Base-by-base conservation (phyloP, 2,113 vertebrate genomes). In the Syngnathus floridae region DNA sequence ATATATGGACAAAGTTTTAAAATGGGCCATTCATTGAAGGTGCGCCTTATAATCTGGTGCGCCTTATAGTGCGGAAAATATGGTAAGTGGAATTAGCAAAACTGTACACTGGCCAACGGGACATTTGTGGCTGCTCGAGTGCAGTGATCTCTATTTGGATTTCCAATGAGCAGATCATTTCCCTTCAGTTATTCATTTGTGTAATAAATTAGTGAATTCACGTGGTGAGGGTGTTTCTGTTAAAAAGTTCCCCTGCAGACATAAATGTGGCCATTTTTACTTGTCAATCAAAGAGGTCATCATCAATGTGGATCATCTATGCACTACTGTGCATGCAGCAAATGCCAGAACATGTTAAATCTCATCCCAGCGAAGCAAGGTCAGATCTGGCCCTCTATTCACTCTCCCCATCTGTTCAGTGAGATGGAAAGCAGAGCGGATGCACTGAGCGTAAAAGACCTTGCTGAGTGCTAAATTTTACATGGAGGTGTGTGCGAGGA, bases 201-300 rank as follows among this genome's bases (percentile, higher is more conserved):
- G 19, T 1, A 60, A 3, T 21, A 12, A 17, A 35, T 35, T 35
- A 35, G 5, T 36, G 5, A 10, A 17, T 58, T n/a, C 17, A 40
- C 19, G n/a, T 58, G 37, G 19, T 37, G 36, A 36, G 21, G n/a
- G 57, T 37, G 36, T 12, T 4, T 5, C 36, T 12, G 36, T 22
- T 21, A 21, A 52, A 59, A n/a, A 7, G 57, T 59, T n/a, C 10
- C 0, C 57, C 16, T 12, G 19, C 3, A 38, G 37, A 5, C 19
- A 21, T 12, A 26, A 19, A 48, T 10, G 36, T 4, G 5, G 14
- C 43, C 35, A 17, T 54, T 59, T 11, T 37, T 38, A 48, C 43
- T 26, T 74, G 78, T 80, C 84, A 61, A 76, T 80, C 70, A 71
- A 76, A 79, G 76, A 77, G 69, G 76, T 66, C 73, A 71, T 74